Evolutionary conservation across 2,797 vertebrate genomes (phyloP).

Genomic region (Microcaecilia unicolor): DNA sequence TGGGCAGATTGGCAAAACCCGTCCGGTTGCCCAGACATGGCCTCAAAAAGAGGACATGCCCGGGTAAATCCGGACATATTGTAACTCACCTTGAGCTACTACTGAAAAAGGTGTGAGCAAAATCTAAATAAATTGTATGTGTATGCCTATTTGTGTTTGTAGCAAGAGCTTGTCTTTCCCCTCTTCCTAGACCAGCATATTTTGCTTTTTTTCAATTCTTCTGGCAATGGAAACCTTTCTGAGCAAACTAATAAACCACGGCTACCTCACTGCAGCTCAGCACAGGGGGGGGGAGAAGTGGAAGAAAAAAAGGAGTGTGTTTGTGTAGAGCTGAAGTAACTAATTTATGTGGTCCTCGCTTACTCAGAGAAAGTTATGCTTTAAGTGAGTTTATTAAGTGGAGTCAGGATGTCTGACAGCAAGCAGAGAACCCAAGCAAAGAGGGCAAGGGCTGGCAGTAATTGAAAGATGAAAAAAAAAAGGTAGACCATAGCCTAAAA

Average conservation of each 20-base stretch:
- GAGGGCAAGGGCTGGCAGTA: conserved; percentile 41
- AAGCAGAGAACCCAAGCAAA: conserved; percentile 37
- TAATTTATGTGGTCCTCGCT: conserved; percentile 43
- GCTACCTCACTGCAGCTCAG: conserved; percentile 17
- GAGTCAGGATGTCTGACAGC: conserved; percentile 59
- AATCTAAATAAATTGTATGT: too few relatives aligned
- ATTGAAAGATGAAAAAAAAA: conserved; percentile 33
- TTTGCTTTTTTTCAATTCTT: neutral
- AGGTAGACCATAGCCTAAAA: conserved; percentile 31
- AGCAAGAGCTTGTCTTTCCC: neutral
- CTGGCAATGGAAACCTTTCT: conserved; percentile 20
- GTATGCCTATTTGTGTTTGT: too few relatives aligned
- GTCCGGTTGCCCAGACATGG: too few relatives aligned
- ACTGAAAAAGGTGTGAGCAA: too few relatives aligned
- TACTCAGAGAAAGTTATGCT: conserved; percentile 42
- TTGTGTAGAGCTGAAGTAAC: conserved; percentile 35
- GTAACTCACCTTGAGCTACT: too few relatives aligned
- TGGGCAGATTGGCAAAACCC: too few relatives aligned
- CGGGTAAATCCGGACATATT: too few relatives aligned
- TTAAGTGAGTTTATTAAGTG: conserved; percentile 54
- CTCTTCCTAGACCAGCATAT: neutral
- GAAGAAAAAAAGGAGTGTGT: conserved; percentile 31
- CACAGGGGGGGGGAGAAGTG: conserved; percentile 21
- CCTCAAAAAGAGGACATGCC: too few relatives aligned
- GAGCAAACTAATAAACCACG: conserved; percentile 20